phyloP scores from a whole-genome alignment of 2,113 vertebrate species.

The Calidris pygmaea region DNA sequence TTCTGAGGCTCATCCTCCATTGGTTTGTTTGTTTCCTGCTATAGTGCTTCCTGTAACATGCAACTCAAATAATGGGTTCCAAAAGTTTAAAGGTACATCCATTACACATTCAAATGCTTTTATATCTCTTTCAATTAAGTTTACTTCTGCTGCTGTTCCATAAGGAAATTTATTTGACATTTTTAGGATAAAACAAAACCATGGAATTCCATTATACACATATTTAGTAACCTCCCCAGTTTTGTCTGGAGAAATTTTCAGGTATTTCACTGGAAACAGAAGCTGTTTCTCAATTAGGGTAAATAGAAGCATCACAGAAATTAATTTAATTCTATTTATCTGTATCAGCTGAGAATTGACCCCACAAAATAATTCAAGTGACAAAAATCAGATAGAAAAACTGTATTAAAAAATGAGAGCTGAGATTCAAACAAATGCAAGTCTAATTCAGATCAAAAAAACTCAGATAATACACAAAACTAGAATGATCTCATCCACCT shows the following conservation, averaged over 20 bases:
- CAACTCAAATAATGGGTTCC: neutral
- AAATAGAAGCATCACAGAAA: neutral
- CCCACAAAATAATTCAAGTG: neutral
- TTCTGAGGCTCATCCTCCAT: neutral
- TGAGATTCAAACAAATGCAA: neutral
- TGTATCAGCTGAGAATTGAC: neutral
- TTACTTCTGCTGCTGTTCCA: neutral
- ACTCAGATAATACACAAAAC: neutral
- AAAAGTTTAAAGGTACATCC: neutral
- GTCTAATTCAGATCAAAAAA: neutral
- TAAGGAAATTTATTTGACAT: neutral
- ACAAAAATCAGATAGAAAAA: neutral
- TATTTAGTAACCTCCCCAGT: neutral
- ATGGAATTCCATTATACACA: neutral
- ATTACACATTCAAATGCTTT: neutral
- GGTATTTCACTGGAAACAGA: neutral
- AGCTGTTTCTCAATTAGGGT: neutral
- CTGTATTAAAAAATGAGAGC: neutral
- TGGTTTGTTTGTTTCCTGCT: rapidly evolving
- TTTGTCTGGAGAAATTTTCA: neutral
- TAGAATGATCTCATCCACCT: neutral
- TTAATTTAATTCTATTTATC: neutral
- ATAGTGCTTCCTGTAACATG: neutral
- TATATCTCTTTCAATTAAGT: neutral
- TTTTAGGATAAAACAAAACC: neutral